Evolutionary conservation across 2,113 vertebrate genomes (phyloP).

Genomic region (Rynchops niger): DNA sequence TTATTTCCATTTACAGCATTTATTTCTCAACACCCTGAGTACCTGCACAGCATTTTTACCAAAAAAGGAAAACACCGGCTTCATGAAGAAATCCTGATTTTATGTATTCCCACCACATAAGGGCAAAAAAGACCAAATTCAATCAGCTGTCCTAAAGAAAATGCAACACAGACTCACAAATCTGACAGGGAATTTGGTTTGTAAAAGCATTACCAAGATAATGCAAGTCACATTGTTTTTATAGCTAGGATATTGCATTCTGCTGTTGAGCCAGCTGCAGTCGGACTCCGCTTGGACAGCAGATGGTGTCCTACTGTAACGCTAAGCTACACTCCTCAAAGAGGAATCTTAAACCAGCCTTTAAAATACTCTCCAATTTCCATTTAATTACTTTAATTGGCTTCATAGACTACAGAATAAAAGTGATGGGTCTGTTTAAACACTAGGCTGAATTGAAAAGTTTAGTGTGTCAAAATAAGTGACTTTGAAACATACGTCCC

Average conservation of each 20-base stretch:
- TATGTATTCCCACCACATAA: neutral
- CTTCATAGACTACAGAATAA: slow-evolving; percentile 18
- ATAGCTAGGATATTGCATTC: neutral
- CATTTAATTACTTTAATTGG: slow-evolving; percentile 20
- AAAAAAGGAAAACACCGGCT: neutral
- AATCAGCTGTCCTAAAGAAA: neutral
- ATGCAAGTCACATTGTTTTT: neutral
- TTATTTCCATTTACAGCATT: neutral
- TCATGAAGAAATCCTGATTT: neutral
- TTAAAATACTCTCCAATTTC: slow-evolving; percentile 26
- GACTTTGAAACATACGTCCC: neutral
- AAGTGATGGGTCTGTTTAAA: slow-evolving; percentile 13
- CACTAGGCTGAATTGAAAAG: neutral
- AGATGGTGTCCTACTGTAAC: slow-evolving; percentile 69
- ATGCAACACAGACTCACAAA: neutral
- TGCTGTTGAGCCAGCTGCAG: neutral
- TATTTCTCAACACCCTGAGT: neutral
- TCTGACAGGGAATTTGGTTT: neutral
- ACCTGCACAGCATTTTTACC: neutral
- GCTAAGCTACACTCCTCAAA: neutral
- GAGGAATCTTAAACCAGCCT: slow-evolving; percentile 18
- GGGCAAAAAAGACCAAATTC: neutral
- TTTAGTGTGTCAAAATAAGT: neutral
- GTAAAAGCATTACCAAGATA: neutral
- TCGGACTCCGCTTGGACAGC: slow-evolving; percentile 32